phyloP scores from a whole-genome alignment of 2,113 vertebrate genomes.

The Bostrychus sinensis region DNA sequence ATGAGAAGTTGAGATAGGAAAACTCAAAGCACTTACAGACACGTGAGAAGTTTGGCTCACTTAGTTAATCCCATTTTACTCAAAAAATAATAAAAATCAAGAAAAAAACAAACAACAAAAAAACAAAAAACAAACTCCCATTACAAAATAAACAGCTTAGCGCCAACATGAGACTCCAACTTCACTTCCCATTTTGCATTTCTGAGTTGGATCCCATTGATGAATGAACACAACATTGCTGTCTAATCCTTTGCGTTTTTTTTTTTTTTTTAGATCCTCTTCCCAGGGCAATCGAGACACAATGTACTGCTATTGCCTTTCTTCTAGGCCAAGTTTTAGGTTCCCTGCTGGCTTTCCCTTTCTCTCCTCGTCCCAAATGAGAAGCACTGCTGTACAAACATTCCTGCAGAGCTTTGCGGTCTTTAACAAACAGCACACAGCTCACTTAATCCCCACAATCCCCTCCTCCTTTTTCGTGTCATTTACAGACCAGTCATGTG shows the following conservation, averaged over 20 bases:
- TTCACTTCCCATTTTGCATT: conserved; percentile 21
- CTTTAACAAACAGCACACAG: conserved; percentile 62
- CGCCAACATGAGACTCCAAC: conserved; percentile 27
- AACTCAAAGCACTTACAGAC: conserved; percentile 42
- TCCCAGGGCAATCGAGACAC: conserved; percentile 30
- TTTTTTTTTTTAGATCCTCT: conserved; percentile 39
- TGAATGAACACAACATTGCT: conserved; percentile 34
- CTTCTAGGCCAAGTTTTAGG: conserved; percentile 48
- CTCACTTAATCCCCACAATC: conserved; percentile 76
- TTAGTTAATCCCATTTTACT: conserved; percentile 43
- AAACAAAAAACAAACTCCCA: conserved; percentile 20
- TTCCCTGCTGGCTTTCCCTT: conserved; percentile 32
- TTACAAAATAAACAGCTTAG: conserved; percentile 45
- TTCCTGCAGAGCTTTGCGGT: conserved; percentile 63
- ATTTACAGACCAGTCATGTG: conserved; percentile 65
- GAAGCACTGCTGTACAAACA: conserved; percentile 62
- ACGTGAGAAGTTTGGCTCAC: conserved; percentile 31
- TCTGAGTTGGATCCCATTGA: conserved; percentile 42
- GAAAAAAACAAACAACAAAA: conserved; percentile 4
- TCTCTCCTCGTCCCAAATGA: conserved; percentile 57
- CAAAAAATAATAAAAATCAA: conserved; percentile 12
- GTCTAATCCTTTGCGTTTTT: conserved; percentile 52
- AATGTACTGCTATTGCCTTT: conserved; percentile 21
- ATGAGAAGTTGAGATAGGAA: conserved; percentile 18
- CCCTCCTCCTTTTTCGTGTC: conserved; percentile 67